Evolutionary conservation across 2,113 vertebrate genomes (phyloP), one percentile per base, ranked within the genome.

Genomic region (Fukomys damarensis): DNA sequence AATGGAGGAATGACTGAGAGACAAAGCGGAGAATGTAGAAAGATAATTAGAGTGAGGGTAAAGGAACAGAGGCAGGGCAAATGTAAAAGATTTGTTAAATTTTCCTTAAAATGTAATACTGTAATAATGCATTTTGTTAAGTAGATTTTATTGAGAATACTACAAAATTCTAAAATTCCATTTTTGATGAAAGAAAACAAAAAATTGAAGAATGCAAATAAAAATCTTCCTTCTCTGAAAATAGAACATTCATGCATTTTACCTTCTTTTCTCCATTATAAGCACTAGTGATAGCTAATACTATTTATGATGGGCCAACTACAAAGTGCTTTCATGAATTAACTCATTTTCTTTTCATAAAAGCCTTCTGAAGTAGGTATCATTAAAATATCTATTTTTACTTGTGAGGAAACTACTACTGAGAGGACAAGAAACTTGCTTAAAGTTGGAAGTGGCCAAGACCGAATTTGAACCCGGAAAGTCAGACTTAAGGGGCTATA

Each of bases 401-500:
- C 61, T 84, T 49, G 65, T 4, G 35, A 65, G 38, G 54, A 77
- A 79, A 58, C 26, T 26, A n/a, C 56, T 74, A 20, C 7, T 66
- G 85, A 81, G 54, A 84, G 2, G 20, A 70, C 49, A 72, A 83
- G 68, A 49, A 32, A 79, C 52, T 58, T 43, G 14, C 41, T 68
- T 58, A 30, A 58, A 56, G 59, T 22, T 63, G 26, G 46, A 59
- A 89, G n/a, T 74, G 41, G 59, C 68, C 1, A 1, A 65, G 49
- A 11, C 14, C 10, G 49, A 46, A 70, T 35, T 83, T 77, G 94
- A 74, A 41, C 35, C 6, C 35, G 16, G 28, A 41, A 35, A 54
- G 22, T 49, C 26, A 30, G 43, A 32, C 63, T 58, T n/a, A 24
- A 4, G 16, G 0, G 54, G 12, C 26, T 19, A 0, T 0, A 17